Evolutionary conservation across 2,888 invertebrate species (phyloP).

Genomic region (Xestia c-nigrum): DNA sequence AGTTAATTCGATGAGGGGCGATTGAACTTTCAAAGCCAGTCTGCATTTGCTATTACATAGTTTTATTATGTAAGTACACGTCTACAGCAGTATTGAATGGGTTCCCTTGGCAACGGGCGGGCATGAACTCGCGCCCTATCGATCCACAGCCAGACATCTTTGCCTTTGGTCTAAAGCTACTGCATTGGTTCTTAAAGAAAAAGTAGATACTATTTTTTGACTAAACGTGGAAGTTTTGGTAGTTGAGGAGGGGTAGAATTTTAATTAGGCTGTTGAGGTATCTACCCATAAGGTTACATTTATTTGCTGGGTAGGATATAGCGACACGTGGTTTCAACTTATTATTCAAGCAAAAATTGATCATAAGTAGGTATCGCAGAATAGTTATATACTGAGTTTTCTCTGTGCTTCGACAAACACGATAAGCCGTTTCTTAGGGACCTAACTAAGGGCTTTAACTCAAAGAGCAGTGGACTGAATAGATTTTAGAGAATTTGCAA

Average conservation of each 20-base stretch:
- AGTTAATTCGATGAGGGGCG: neutral
- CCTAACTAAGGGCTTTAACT: no score
- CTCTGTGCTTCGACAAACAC: no score
- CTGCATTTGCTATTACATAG: neutral
- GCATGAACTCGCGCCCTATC: conserved; percentile 45
- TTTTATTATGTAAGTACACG: conserved; percentile 10
- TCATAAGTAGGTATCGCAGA: no score
- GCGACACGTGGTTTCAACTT: neutral
- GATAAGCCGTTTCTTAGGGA: no score
- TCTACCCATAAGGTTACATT: neutral
- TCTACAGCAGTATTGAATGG: conserved; percentile 15
- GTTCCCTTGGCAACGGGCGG: conserved; percentile 36
- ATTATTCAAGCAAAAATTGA: no score
- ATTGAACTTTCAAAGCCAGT: neutral
- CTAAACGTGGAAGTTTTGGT: neutral
- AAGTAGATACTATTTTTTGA: no score
- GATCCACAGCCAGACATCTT: conserved; percentile 31
- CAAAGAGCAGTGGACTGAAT: no score
- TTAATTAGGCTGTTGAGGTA: no score
- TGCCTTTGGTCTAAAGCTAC: neutral
- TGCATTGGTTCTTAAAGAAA: neutral
- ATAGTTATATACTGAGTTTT: no score
- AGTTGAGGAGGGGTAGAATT: neutral
- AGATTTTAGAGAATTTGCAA: no score
- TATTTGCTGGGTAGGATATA: neutral